Percentiles rank a stretch among this genome's conserved stretches.
These are phyloP conservation scores for Limenitis camilla DNA, from an alignment of 2,888 invertebrate genomes.

Conservation along the genomic window DNA sequence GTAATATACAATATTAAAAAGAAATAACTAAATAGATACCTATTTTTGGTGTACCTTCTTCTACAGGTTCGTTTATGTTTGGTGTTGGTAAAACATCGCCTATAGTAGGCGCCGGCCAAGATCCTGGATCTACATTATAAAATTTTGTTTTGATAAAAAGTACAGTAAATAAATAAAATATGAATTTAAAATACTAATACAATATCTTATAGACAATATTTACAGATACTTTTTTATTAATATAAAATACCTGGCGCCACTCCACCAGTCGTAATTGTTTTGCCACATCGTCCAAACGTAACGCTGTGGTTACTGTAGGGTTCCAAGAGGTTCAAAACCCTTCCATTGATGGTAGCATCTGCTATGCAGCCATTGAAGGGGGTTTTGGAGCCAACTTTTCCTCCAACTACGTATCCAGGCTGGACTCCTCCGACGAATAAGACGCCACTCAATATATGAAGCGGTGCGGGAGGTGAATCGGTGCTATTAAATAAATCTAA, in stretches of 20 bases:
- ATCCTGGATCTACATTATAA: slow-evolving; percentile 28
- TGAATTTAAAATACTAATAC: too few species aligned
- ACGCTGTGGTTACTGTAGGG: slow-evolving; percentile 49
- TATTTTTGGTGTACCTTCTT: slow-evolving; percentile 20
- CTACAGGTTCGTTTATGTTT: slow-evolving; percentile 19
- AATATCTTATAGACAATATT: too few species aligned
- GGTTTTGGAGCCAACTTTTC: slow-evolving; percentile 72
- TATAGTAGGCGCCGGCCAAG: slow-evolving; percentile 31
- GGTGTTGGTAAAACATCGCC: slow-evolving; percentile 42
- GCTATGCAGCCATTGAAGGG: slow-evolving; percentile 93
- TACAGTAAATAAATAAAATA: too few species aligned
- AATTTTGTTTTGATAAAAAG: too few species aligned
- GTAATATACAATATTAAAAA: too few species aligned
- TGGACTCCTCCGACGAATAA: slow-evolving; percentile 93
- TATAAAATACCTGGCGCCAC: slow-evolving; percentile 43
- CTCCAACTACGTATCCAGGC: slow-evolving; percentile 68
- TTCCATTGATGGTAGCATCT: slow-evolving; percentile 91
- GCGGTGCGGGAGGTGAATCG: slow-evolving; percentile 71
- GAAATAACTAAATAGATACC: slow-evolving; percentile 19
- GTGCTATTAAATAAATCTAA: slow-evolving; percentile 46
- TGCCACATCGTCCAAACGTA: slow-evolving; percentile 48
- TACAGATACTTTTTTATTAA: background rate
- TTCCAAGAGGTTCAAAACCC: slow-evolving; percentile 55
- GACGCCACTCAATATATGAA: slow-evolving; percentile 79
- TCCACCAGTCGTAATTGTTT: slow-evolving; percentile 51